These are phyloP conservation scores for Hyles vespertilio DNA, from an alignment of 1,140 invertebrate species.

Conservation along the genomic window DNA sequence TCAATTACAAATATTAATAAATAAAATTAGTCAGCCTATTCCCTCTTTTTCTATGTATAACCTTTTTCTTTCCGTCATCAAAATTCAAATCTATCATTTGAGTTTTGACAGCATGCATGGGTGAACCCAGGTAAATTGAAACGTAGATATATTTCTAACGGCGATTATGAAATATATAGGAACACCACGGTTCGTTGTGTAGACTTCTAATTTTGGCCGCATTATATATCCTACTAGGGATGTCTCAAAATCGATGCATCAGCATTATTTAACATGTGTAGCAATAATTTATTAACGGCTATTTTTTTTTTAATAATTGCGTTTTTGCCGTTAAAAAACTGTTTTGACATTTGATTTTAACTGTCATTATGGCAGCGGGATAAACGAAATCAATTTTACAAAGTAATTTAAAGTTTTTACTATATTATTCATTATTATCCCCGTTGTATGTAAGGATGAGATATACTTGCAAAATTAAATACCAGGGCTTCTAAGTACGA, in stretches of 20 bases:
- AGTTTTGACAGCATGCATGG: constrained; percentile 52
- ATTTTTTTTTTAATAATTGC: no score
- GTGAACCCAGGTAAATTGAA: constrained; percentile 4
- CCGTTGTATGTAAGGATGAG: no score
- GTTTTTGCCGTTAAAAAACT: no score
- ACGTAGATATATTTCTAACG: not conserved
- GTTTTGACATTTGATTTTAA: no score
- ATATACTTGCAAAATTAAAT: no score
- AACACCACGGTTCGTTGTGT: constrained; percentile 1
- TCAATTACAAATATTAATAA: constrained; percentile 44
- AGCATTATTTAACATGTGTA: no score
- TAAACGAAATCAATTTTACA: constrained; percentile 14
- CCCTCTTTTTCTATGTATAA: constrained; percentile 70
- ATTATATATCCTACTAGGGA: not conserved
- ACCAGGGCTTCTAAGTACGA: no score
- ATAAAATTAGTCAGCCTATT: constrained; percentile 58
- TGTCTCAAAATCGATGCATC: no score
- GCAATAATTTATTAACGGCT: no score
- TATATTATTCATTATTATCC: no score
- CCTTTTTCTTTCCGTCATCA: constrained; percentile 74
- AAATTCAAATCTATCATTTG: constrained; percentile 70
- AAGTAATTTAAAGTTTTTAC: not conserved
- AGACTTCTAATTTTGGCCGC: not conserved
- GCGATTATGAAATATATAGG: not conserved
- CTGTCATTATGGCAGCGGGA: constrained; percentile 12